Evolutionary conservation across 1,140 invertebrate genomes (phyloP).

Genomic region (Globodera rostochiensis): DNA sequence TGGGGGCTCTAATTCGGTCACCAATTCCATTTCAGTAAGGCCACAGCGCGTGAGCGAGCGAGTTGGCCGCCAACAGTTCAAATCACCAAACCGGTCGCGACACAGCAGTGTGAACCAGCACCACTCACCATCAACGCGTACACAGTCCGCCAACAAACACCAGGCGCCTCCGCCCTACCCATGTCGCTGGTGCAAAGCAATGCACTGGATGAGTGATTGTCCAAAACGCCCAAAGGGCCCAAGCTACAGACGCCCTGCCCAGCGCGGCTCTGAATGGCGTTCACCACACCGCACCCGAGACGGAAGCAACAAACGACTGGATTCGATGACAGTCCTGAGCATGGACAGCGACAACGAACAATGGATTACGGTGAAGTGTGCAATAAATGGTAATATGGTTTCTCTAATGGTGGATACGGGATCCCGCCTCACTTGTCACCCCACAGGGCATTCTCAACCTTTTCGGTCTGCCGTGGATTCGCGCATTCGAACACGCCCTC

Average conservation of each 20-base stretch:
- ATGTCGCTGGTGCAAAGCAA: not conserved
- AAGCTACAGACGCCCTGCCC: not conserved
- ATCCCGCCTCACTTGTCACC: not conserved
- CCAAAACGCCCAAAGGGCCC: not conserved
- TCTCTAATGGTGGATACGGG: not conserved
- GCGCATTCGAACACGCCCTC: not conserved
- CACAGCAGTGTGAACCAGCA: not conserved
- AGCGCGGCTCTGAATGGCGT: not conserved
- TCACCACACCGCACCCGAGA: not conserved
- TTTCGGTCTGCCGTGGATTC: not conserved
- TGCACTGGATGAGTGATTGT: not conserved
- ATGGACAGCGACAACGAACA: not conserved
- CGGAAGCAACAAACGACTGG: not conserved
- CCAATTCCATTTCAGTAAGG: not conserved
- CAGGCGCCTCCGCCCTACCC: not conserved
- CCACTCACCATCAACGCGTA: not conserved
- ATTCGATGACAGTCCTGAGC: not conserved
- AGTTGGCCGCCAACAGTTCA: not conserved
- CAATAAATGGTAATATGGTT: not conserved
- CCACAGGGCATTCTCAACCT: not conserved
- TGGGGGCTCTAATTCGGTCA: not conserved
- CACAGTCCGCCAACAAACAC: not conserved
- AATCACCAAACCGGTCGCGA: not conserved
- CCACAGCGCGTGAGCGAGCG: not conserved
- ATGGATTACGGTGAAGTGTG: not conserved